These are phyloP conservation scores for Torymus tubicola DNA, from an alignment of 2,888 invertebrate genomes.

Conservation along the genomic window DNA sequence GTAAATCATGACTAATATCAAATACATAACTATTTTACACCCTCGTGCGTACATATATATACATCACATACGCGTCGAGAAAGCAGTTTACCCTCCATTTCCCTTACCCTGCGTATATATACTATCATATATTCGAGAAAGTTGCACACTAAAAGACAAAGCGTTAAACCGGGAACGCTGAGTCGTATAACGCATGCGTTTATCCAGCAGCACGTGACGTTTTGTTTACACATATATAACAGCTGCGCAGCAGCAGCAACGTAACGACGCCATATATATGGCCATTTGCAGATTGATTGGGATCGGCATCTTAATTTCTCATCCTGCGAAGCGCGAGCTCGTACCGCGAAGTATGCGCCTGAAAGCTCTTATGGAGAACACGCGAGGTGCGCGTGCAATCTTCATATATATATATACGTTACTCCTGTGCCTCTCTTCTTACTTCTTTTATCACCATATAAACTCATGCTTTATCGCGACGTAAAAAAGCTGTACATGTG, in stretches of 20 bases:
- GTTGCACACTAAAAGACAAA: no score
- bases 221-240: neutral
- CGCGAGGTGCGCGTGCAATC: slow-evolving; percentile 25
- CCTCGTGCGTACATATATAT: no score
- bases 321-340: neutral
- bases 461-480: slow-evolving; percentile 42
- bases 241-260: no score
- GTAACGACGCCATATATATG: neutral
- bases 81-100: no score
- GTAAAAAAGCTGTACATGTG: neutral
- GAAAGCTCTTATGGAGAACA: slow-evolving; percentile 22
- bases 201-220: neutral
- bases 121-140: no score
- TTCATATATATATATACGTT: slow-evolving; percentile 22
- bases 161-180: no score
- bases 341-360: no score
- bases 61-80: no score
- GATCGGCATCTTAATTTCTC: slow-evolving; percentile 41
- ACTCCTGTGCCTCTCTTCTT: slow-evolving; percentile 13
- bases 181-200: no score
- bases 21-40: no score
- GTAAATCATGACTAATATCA: no score
- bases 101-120: no score
- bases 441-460: slow-evolving; percentile 35
- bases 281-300: slow-evolving; percentile 44